A percentile compares a stretch with the other conserved stretches of the same genome.
phyloP scores from a whole-genome alignment of 2,888 invertebrate genomes.

The Cephonodes hylas region DNA sequence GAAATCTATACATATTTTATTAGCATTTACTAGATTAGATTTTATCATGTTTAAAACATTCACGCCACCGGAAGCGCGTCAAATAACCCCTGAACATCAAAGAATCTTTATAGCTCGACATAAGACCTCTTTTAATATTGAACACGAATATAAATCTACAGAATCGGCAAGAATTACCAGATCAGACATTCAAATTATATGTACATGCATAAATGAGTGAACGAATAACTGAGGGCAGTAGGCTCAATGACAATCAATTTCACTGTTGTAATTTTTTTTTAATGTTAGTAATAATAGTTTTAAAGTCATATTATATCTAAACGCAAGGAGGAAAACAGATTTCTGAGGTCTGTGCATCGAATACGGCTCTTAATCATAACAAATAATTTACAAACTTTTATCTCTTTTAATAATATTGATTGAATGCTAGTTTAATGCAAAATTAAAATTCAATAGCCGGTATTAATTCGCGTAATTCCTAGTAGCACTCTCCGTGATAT shows the following conservation, averaged over 20 bases:
- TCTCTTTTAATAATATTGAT: too few species aligned
- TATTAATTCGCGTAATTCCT: too few species aligned
- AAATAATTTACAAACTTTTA: too few species aligned
- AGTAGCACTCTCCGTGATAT: too few species aligned
- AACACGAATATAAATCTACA: neutral
- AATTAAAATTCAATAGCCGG: too few species aligned
- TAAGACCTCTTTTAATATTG: neutral
- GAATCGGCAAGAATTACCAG: neutral
- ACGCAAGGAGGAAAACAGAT: too few species aligned
- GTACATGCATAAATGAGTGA: constrained; percentile 19
- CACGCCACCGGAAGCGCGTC: neutral
- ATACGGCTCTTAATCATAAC: too few species aligned
- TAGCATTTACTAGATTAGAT: neutral
- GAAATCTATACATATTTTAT: too few species aligned
- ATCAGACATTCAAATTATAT: constrained; percentile 30
- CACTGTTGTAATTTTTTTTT: neutral
- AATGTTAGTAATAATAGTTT: too few species aligned
- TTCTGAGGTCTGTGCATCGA: too few species aligned
- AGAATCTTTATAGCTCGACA: neutral
- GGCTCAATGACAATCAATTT: neutral
- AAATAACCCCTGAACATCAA: neutral
- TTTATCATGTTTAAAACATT: neutral
- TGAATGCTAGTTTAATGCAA: too few species aligned
- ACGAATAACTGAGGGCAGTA: neutral
- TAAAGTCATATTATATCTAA: too few species aligned